Conservation (phyloP, 2,797 vertebrate genomes). For the Crocidura indochinensis region DNA sequence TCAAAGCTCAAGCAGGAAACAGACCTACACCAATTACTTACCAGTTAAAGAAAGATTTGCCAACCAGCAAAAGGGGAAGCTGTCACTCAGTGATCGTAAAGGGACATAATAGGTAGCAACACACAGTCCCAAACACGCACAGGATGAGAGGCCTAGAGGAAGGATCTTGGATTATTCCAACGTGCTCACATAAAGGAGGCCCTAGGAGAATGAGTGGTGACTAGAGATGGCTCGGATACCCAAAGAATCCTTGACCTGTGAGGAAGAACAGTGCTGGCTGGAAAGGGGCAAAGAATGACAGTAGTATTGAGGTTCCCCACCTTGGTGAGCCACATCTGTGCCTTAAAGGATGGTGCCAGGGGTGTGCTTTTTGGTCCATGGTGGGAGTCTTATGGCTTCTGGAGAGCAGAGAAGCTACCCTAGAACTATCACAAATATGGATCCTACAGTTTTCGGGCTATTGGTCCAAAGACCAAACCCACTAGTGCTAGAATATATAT, state of each 20-base stretch:
- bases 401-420: not conserved
- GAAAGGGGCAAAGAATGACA: not conserved
- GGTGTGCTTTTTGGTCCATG: not conserved
- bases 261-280: not conserved
- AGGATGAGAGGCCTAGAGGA: no score
- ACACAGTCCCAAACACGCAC: no score
- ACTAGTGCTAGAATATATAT: no score
- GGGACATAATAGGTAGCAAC: no score
- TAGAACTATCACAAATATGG: not conserved
- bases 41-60: not conserved
- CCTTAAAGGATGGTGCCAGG: not conserved
- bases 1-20: not conserved
- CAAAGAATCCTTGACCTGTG: not conserved
- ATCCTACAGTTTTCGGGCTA: fast-evolving
- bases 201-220: not conserved
- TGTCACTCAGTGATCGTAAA: no score
- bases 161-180: not conserved
- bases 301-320: no score
- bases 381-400: no score
- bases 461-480: not conserved
- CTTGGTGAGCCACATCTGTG: no score
- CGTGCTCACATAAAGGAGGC: not conserved
- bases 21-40: not conserved
- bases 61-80: not conserved
- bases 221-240: not conserved